Evolutionary conservation across 2,888 invertebrate species (phyloP), one percentile per base, ranked within the genome.

Genomic region (Chrysopilus asiliformis): DNA sequence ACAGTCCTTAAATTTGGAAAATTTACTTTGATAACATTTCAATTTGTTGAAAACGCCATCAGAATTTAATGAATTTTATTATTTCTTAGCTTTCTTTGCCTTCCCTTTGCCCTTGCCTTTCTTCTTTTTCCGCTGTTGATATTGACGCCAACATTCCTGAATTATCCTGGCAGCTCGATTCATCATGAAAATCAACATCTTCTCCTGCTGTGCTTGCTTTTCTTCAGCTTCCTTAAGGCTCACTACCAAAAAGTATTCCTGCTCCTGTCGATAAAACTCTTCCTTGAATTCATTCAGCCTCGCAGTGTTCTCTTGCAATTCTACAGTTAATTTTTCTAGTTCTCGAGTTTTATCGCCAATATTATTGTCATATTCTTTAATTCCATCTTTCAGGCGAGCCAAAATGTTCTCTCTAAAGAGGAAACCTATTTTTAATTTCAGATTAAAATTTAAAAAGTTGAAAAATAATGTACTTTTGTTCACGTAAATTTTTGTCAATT

Each of bases 341-440:
- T 60, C 57, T 7, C 45, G 37, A 14, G 51, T 49, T 43, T 56
- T 55, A 4, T 60, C 58, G 3, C 50, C 49, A 37, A 63, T 55
- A 19, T 49, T 48, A 22, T 46, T 44, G 34, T 62, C 61, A 36
- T 56, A 63, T 44, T 55, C 61, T 10, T 48, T 53, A 2, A 62
- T 42, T 8, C 57, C 41, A 3, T 45, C 42, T 37, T 56, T 49
- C 0, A 63, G 44, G 39, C 60, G 58, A 8, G 56, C 30, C 9
- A 54, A 39, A 2, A 55, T 43, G 37, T 55, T 57, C 38, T 53
- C 54, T 46, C 60, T 62, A 32, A 28, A 17, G 22, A 38, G 20
- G 20, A 28, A n/a, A 27, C 28, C n/a, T n/a, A n/a, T n/a, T n/a
- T n/a, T n/a, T n/a, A 27, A 29, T 17, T 5, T 9, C 0, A 12